Evolutionary conservation across 1,140 invertebrate genomes (phyloP).

Genomic region (honey bee (Apis mellifera)): DNA sequence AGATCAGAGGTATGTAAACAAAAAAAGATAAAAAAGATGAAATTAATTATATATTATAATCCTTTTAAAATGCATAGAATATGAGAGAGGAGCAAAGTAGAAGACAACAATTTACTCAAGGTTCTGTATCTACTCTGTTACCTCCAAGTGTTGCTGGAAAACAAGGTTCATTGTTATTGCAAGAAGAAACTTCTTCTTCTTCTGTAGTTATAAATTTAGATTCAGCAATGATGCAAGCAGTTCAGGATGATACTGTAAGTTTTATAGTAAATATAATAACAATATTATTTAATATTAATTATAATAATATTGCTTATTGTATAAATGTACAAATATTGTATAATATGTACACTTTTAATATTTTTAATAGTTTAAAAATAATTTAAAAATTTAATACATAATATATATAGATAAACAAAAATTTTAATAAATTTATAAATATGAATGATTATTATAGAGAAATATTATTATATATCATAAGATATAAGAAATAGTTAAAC

Average conservation of each 20-base stretch:
- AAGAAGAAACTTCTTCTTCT: slow-evolving; percentile 86
- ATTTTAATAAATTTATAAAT: too few species aligned
- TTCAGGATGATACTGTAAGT: slow-evolving; percentile 90
- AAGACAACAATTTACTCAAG: slow-evolving; percentile 96
- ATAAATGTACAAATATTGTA: too few species aligned
- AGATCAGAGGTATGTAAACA: slow-evolving; percentile 86
- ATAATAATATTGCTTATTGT: too few species aligned
- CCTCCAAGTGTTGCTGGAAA: slow-evolving; percentile 88
- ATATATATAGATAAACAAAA: too few species aligned
- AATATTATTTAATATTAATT: too few species aligned
- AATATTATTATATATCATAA: too few species aligned
- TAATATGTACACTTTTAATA: too few species aligned
- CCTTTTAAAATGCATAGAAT: slow-evolving; percentile 85
- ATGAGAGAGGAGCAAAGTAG: slow-evolving; percentile 96
- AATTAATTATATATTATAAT: slow-evolving; percentile 9
- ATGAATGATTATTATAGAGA: too few species aligned
- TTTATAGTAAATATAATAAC: not conserved
- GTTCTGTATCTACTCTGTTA: slow-evolving; percentile 85
- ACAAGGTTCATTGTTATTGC: slow-evolving; percentile 84
- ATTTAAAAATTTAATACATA: too few species aligned
- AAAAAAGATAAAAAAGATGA: not conserved
- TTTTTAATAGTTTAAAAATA: too few species aligned
- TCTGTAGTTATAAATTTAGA: slow-evolving; percentile 89
- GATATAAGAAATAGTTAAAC: too few species aligned
- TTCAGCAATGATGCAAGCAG: slow-evolving; percentile 82